Base-by-base conservation (phyloP, 2,797 vertebrate genomes). In the Threskiornis aethiopicus region DNA sequence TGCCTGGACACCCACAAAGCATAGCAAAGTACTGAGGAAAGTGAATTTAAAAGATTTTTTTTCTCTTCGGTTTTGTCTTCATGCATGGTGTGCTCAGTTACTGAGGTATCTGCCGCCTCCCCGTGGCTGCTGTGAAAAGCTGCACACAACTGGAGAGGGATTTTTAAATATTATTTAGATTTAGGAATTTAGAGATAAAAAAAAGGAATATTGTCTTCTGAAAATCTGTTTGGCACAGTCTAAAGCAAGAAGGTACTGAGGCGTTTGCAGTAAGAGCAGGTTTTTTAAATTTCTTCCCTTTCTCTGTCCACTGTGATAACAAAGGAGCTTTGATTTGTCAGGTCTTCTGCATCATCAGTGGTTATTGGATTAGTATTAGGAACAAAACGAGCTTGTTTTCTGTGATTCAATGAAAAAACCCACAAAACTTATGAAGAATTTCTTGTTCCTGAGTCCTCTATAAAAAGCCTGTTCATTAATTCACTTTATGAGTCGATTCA, bases 51-150 rank as follows among this genome's bases (percentile, higher is more conserved):
- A 26, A 16, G 44, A 1, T 26, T 42, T 58, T 70, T 70, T 26
- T 3, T 1, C 44, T 10, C 4, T 29, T 8, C 5, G 5, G 28
- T 35, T 46, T 21, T 70, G 11, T 11, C 8, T 61, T 9, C 44
- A 0, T 2, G 4, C 13, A 2, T 10, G 1, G 2, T 21, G 57
- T 0, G 10, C 84, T 87, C 52, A 0, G 21, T 95, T 95, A 3
- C 33, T 41, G 83, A 20, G 71, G 92, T 44, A 5, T 91, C 86
- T 93, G 93, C 79, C 2, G 90, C 96, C 96, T 59, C 96, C 82
- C 20, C 1, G 79, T 81, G 96, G 96, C 76, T 91, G 18, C 13
- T 59, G 79, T 0, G 2, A 3, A 52, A 61, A 77, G 58, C 65
- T 65, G 81, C 95, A 11, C 28, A 0, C 25, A 5, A 0, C 84